A percentile compares a stretch with the other conserved stretches of the same genome.
phyloP scores from a whole-genome alignment of 2,888 invertebrate species.

The Andricus curvator region DNA sequence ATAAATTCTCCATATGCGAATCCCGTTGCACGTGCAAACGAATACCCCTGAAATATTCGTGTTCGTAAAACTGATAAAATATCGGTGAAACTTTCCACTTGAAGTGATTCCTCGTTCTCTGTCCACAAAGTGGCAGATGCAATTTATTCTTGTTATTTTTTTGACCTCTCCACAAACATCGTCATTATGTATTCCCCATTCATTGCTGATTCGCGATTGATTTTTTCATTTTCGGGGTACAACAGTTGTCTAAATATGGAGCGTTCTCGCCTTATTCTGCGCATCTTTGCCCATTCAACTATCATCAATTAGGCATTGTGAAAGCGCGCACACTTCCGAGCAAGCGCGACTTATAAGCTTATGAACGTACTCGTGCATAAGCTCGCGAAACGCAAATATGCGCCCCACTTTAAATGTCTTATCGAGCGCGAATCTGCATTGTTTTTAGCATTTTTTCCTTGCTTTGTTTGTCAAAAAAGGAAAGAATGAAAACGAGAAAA shows the following conservation, averaged over 20 bases:
- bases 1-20: conserved; percentile 8
- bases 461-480: conserved; percentile 48
- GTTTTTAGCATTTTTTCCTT: conserved; percentile 8
- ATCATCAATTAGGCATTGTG: conserved; percentile 31
- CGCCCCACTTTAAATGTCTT: conserved; percentile 12
- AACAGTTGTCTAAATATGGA: conserved; percentile 53
- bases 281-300: conserved; percentile 27
- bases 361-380: conserved; percentile 12
- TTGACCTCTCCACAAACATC: conserved; percentile 11
- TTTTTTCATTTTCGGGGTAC: conserved; percentile 47
- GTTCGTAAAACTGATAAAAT: conserved; percentile 32
- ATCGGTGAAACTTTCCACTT: conserved; percentile 35
- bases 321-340: conserved; percentile 9
- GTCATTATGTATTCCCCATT: conserved; percentile 57
- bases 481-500: conserved; percentile 2
- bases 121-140: conserved; percentile 20
- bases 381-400: conserved; percentile 20
- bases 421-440: conserved; percentile 32
- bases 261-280: conserved; percentile 46
- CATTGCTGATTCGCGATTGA: conserved; percentile 51
- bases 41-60: conserved; percentile 22
- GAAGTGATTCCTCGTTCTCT: conserved; percentile 37
- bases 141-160: conserved; percentile 48
- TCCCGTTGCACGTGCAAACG: conserved; percentile 1
- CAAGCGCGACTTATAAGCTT: conserved; percentile 20